Base-by-base conservation (phyloP, 1,140 invertebrate species). In the Scaptomyza hsui region DNA sequence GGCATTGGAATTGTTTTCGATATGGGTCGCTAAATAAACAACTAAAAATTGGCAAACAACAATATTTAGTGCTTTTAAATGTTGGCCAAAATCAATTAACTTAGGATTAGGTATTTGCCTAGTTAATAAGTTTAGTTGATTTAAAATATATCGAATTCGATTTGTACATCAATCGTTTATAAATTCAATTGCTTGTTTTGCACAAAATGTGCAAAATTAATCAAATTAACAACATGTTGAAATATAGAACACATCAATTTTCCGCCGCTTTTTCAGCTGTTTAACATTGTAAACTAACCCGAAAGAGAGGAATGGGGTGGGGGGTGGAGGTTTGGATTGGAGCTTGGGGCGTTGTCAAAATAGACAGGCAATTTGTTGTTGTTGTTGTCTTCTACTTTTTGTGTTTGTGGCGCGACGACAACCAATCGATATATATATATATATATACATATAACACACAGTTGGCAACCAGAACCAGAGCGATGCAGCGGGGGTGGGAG, bases 1-100 rank as follows among this genome's bases (percentile, higher is more conserved):
- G 79, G 26, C 79, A 78, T 72, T 83, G 79, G 61, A 77, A 82
- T 83, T 78, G 63, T 73, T 81, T 55, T 70, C 21, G 37, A 13
- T 35, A 18, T 15, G 64, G 15, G 39, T 48, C 57, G 64, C 48
- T 45, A 32, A 21, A 29, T 37, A 37, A n/a, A 37, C 32, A 37
- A 21, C 18, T 19, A 41, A 18, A 53, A 41, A 53, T 53, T 41
- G 35, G n/a, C 18, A 41, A 21, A 24, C 32, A 24, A 29, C 26
- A 29, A 29, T 29, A 29, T 29, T 29, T 29, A 26, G 4, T 26
- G 24, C 24, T 1, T 6, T 26, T 6, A 26, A 6, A 1, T 26
- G 9, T 29, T 29, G 26, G 1, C 7, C 26, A 9, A 5, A 1
- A 7, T 6, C 26, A 6, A 10, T 29, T 9, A 29, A 2, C 26